Evolutionary conservation across 1,140 invertebrate species (phyloP), one percentile per base, ranked within the genome.

Genomic region (Tetramorium simillimum): DNA sequence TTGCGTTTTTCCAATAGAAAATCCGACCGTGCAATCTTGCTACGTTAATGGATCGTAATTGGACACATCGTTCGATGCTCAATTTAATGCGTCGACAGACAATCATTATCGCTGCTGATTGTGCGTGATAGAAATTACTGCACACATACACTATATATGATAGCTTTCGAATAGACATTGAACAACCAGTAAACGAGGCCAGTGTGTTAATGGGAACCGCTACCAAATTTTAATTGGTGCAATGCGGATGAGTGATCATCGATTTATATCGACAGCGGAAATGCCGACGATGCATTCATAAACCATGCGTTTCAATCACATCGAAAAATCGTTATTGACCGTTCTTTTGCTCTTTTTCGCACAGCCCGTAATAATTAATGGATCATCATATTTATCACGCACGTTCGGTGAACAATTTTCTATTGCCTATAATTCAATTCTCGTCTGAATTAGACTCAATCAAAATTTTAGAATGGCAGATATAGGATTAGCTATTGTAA

Each of bases 91-190:
- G 33, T 62, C 78, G 60, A 60, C 63, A 67, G 63, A 80, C 76
- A 82, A 86, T 88, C 60, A 65, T 87, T 87, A 87, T 69, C 76
- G n/a, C 12, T 43, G 86, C 62, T 75, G 82, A 85, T 85, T 77
- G 73, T 78, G 82, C 73, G 58, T 85, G 73, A 85, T 85, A 77
- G 73, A 85, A 46, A 76, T 46, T 56, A 51, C 21, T 21, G 62
- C 21, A 14, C 28, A 69, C 40, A 70, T 46, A 76, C 56, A 51
- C 69, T 46, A 76, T 62, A 51, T 76, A 69, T 76, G 63, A 84
- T 73, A 51, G 46, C 37, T 46, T 46, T 3, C 40, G n/a, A 12
- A 62, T 65, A 53, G 56, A 67, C 60, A 63, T 49, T 73, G 58
- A 70, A 87, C 56, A 37, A 24, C 40, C 65, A 7, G 60, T 51